Evolutionary conservation across 2,888 invertebrate genomes (phyloP).

Genomic region (Heliconius cydno): DNA sequence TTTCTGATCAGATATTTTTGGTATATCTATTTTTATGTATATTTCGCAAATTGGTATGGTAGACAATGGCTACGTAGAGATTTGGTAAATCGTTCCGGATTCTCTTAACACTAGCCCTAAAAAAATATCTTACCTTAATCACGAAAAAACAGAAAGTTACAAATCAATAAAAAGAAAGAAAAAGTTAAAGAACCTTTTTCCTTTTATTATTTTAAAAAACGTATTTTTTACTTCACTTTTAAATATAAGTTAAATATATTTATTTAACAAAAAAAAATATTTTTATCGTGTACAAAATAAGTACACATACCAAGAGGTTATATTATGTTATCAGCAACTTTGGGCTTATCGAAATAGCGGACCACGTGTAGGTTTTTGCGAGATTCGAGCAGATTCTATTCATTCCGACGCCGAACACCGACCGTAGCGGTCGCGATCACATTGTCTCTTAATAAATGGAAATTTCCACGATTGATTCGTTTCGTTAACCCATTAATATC

Average conservation of each 20-base stretch:
- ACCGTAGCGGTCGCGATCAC: constrained; percentile 5
- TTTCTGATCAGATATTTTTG: neutral
- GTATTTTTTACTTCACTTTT: neutral
- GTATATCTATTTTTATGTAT: too few species aligned
- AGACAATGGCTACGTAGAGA: too few species aligned
- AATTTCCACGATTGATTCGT: constrained; percentile 17
- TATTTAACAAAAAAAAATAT: neutral
- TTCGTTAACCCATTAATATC: constrained; percentile 1
- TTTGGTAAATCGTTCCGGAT: too few species aligned
- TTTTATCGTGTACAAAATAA: neutral
- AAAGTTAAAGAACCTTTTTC: neutral
- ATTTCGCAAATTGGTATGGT: too few species aligned
- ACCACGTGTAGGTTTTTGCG: constrained; percentile 17
- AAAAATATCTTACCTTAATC: neutral
- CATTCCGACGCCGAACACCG: constrained; percentile 18
- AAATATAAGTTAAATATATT: neutral
- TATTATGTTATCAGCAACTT: constrained; percentile 24
- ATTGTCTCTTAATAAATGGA: constrained; percentile 1
- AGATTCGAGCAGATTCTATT: constrained; percentile 34
- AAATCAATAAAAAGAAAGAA: neutral
- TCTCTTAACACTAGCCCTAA: too few species aligned
- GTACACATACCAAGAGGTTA: neutral
- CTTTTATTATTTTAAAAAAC: neutral
- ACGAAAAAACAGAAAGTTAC: neutral
- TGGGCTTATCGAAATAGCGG: constrained; percentile 27